Evolutionary conservation across 2,797 vertebrate species (phyloP), one percentile per base, ranked within the genome.

Genomic region (Heteromormyrus szaboi): DNA sequence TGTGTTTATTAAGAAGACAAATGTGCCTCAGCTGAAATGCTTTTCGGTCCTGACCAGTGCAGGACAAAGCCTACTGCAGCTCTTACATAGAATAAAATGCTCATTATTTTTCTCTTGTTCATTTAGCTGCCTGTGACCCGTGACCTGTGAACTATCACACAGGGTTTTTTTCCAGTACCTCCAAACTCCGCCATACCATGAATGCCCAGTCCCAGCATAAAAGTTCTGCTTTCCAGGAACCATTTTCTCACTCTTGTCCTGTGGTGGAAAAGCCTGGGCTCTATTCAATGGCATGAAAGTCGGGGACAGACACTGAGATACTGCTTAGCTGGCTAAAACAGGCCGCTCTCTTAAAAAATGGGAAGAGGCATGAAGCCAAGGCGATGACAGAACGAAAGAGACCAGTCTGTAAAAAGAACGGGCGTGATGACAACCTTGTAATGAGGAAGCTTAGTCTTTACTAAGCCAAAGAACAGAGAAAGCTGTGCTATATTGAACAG

Each of bases 371-470:
- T n/a, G 72, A 79, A 44, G 72, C 72, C 72, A 79, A n/a, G 33
- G 72, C 4, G 72, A 41, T 44, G 72, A 79, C 72, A 44, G 72
- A 8, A 79, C 0, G 72, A 44, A 79, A 94, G 92, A 92, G 90
- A 92, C 91, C 92, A 92, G 92, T 93, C 92, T 95, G 92, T 3
- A 14, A 72, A 93, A 91, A 91, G 89, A 94, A 22, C 12, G 29
- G 29, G 48, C 91, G 92, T 90, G 91, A 92, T 91, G 89, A 76
- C 91, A 92, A 94, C 46, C 81, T 50, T 46, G 76, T 81, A 81
- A 81, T 93, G 93, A 94, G 94, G 94, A 92, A 79, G 93, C 92
- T 89, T 92, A 91, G 93, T 95, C 93, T 94, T 94, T 95, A 95
- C 94, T 93, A 93, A 90, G 86, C 91, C 2, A 79, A 79, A 72